phyloP scores from a whole-genome alignment of 2,888 invertebrate genomes.

The Ormyrus rosae region DNA sequence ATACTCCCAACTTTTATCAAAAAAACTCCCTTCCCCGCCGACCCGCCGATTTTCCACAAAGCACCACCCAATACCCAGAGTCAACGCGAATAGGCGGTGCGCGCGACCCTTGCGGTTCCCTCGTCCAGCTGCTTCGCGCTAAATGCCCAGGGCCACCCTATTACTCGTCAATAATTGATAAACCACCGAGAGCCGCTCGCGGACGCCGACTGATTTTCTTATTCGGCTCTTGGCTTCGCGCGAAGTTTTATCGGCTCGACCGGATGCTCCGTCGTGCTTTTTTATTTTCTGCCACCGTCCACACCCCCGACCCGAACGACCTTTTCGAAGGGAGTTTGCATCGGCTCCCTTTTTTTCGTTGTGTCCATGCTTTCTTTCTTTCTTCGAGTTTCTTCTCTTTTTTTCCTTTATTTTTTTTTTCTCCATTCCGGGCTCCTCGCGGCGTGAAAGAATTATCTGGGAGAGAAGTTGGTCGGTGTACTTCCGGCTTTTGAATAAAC shows the following conservation, averaged over 20 bases:
- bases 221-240: constrained; percentile 3
- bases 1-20: too few species aligned
- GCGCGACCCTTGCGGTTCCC: not conserved
- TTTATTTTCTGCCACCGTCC: too few species aligned
- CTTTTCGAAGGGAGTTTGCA: too few species aligned
- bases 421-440: not conserved
- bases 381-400: not conserved
- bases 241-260: constrained; percentile 20
- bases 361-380: not conserved
- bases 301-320: too few species aligned
- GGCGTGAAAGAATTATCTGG: too few species aligned
- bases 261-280: too few species aligned
- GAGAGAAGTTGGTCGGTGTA: too few species aligned
- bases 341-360: not conserved
- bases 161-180: constrained; percentile 74
- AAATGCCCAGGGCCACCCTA: constrained; percentile 72
- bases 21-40: not conserved
- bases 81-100: not conserved
- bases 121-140: constrained; percentile 65
- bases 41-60: not conserved
- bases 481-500: too few species aligned
- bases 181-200: constrained; percentile 58
- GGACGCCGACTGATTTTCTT: constrained; percentile 58
- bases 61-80: not conserved
- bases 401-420: not conserved